Percentiles rank a stretch among this genome's conserved stretches.
These are phyloP conservation scores for Omphaloscelis lunosa DNA, from an alignment of 2,888 invertebrate genomes.

Conservation along the genomic window DNA sequence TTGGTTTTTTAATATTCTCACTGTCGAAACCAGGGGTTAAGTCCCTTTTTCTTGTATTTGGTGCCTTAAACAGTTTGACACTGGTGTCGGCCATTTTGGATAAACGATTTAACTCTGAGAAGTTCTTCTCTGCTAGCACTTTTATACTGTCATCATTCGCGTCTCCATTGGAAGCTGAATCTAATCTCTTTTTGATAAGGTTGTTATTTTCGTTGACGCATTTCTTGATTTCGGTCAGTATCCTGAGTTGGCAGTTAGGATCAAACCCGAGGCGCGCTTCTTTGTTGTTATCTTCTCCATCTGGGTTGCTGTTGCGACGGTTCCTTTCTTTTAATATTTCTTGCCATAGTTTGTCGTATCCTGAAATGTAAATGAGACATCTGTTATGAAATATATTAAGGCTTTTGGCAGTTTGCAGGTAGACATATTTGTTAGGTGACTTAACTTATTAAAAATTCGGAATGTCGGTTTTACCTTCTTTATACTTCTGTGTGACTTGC, in stretches of 20 bases:
- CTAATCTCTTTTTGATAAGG: constrained; percentile 84
- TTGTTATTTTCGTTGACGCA: constrained; percentile 87
- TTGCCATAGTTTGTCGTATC: constrained; percentile 92
- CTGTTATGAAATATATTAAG: not conserved
- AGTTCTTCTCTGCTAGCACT: constrained; percentile 86
- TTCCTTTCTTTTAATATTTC: constrained; percentile 92
- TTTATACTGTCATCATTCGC: constrained; percentile 80
- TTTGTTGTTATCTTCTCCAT: constrained; percentile 61
- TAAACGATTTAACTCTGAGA: constrained; percentile 84
- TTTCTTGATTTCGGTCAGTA: constrained; percentile 86
- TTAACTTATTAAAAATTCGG: not conserved
- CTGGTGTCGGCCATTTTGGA: constrained; percentile 88
- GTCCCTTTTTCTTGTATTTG: constrained; percentile 81
- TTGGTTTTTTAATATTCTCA: constrained; percentile 68
- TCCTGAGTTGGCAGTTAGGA: constrained; percentile 80
- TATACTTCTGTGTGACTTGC: constrained; percentile 88
- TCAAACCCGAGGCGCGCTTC: constrained; percentile 73
- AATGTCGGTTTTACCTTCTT: constrained; percentile 89
- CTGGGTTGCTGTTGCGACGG: constrained; percentile 87
- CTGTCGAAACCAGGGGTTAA: constrained; percentile 86
- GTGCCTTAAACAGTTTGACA: constrained; percentile 84
- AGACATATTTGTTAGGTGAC: not conserved
- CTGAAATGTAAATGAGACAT: constrained; percentile 80
- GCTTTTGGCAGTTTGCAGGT: not conserved
- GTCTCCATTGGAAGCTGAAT: constrained; percentile 66